Evolutionary conservation across 2,113 vertebrate genomes (phyloP).

Genomic region (Dicerorhinus sumatrensis): DNA sequence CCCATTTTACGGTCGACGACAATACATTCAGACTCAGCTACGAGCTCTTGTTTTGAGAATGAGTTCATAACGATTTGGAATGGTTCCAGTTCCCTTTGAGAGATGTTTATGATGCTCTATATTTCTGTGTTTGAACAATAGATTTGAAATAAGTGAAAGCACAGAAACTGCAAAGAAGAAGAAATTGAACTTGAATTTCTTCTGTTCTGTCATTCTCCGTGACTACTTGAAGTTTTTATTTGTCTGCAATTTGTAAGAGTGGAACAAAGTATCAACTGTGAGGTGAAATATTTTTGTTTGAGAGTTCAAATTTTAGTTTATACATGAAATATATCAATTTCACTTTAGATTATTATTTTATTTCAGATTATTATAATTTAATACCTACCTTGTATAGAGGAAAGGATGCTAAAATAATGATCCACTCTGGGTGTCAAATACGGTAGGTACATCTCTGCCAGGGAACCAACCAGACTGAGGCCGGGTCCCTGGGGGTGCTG

Average conservation of each 20-base stretch:
- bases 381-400: not conserved
- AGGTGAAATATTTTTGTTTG: not conserved
- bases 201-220: not conserved
- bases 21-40: not conserved
- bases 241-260: not conserved
- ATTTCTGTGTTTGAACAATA: not conserved
- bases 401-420: not conserved
- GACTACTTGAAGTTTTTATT: not conserved
- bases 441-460: no score
- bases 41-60: not conserved
- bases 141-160: not conserved
- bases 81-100: not conserved
- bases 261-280: not conserved
- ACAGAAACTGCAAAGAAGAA: not conserved
- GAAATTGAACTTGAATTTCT: not conserved
- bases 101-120: not conserved
- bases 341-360: not conserved
- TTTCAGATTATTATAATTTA: slow-evolving; percentile 1
- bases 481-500: not conserved
- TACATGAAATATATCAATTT: not conserved
- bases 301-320: not conserved
- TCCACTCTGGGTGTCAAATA: not conserved
- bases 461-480: not conserved
- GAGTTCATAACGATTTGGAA: not conserved
- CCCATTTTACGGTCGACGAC: accelerated